A percentile compares a stretch with the other conserved stretches of the same genome.
Conservation (phyloP, 2,113 vertebrate genomes). For the Sinocyclocheilus anophthalmus region DNA sequence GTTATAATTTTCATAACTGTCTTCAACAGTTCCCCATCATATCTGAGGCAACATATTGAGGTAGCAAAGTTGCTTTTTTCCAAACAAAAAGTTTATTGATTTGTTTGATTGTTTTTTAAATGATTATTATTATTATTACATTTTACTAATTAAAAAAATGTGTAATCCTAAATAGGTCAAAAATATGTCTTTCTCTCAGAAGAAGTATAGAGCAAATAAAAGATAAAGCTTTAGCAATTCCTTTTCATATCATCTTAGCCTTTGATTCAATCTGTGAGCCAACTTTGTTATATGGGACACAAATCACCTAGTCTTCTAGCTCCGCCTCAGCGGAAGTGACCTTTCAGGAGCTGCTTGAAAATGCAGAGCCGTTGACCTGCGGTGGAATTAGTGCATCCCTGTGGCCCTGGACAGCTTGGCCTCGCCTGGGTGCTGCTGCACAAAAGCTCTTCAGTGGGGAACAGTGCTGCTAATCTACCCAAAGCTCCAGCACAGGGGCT, state of each 20-base stretch:
- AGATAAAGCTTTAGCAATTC: constrained; percentile 55
- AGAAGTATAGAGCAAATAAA: constrained; percentile 41
- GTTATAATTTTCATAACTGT: no score
- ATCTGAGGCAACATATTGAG: no score
- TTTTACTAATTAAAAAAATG: no score
- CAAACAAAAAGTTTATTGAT: no score
- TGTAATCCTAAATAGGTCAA: no score
- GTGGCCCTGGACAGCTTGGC: constrained; percentile 75
- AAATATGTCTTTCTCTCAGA: no score
- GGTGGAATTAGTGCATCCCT: constrained; percentile 74
- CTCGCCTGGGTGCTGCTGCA: constrained; percentile 74
- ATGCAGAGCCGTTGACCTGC: constrained; percentile 72
- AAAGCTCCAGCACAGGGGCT: constrained; percentile 62
- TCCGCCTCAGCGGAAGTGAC: constrained; percentile 64
- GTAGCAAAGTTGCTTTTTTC: no score
- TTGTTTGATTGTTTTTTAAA: no score
- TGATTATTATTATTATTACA: no score
- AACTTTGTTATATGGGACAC: background rate
- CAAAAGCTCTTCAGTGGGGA: constrained; percentile 67
- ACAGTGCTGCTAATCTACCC: constrained; percentile 76
- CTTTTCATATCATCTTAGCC: constrained; percentile 48
- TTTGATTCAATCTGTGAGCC: constrained; percentile 47
- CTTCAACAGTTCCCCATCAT: no score
- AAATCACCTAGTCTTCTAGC: constrained; percentile 26
- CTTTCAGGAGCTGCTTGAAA: constrained; percentile 70